Base-by-base conservation (phyloP, 2,888 invertebrate species). In the Dynastes hyllus region DNA sequence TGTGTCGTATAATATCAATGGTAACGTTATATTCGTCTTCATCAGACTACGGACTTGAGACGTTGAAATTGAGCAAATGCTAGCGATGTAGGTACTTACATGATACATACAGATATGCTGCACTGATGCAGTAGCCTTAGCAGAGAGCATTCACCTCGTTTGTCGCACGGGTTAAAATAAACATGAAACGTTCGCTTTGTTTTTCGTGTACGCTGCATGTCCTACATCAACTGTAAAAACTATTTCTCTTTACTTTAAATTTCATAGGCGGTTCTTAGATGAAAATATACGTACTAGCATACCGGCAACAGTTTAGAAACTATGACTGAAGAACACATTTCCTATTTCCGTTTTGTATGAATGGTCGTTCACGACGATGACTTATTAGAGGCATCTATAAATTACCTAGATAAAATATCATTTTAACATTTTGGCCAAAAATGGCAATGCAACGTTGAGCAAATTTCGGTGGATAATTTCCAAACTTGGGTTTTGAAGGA, bases 121-220 rank as follows among this genome's bases (percentile, higher is more conserved):
- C 66, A 16, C 11, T 45, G 70, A n/a, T 55, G 55, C 55, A 58
- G 40, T 55, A 71, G 71, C 71, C 40, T 71, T n/a, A 71, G 55
- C 29, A 16, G 55, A 71, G 71, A 71, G 71, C 71, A 71, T 71
- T 71, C 71, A 71, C 71, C 71, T 71, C 71, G 71, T 71, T 71
- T 71, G 71, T 71, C 71, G 55, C 71, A 71, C 37, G 71, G 71
- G 71, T 71, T 71, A 71, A 71, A 71, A 71, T 71, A 71, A 71
- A 55, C 71, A 71, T 55, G 55, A 71, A 71, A 53, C 37, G 71
- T 32, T 55, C 16, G 32, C 71, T 71, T 71, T 71, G 71, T 71
- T 71, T 71, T 71, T 71, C 55, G 16, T 71, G 22, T 71, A 37
- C 16, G 71, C n/a, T 71, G 58, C 32, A 71, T 71, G 70, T 29